Evolutionary conservation across 2,888 invertebrate species (phyloP).

Genomic region (Unio pictorum): DNA sequence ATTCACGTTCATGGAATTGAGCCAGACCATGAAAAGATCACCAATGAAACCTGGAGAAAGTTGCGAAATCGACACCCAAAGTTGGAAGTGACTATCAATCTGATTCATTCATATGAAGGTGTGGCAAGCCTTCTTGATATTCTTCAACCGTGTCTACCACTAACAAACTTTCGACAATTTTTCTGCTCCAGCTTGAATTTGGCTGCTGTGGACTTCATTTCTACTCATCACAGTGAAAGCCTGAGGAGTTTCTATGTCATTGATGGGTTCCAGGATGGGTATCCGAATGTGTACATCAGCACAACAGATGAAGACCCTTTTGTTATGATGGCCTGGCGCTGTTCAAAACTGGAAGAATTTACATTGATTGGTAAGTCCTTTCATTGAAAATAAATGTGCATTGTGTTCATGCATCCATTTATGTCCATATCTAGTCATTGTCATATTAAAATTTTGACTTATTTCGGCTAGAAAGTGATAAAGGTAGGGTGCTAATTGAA

Average conservation of each 20-base stretch:
- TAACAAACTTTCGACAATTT: conserved; percentile 81
- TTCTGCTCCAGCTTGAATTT: conserved; percentile 81
- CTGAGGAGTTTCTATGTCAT: conserved; percentile 78
- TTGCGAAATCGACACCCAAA: conserved; percentile 75
- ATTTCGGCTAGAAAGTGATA: too few relatives aligned
- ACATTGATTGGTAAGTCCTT: conserved; percentile 74
- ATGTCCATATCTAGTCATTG: not conserved
- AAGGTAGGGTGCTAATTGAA: too few relatives aligned
- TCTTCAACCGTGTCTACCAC: conserved; percentile 80
- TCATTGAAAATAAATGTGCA: not conserved
- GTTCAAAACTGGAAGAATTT: conserved; percentile 76
- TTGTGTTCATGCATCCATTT: not conserved
- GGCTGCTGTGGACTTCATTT: conserved; percentile 75
- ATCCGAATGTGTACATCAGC: conserved; percentile 36
- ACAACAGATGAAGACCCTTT: conserved; percentile 74
- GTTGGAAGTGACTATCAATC: conserved; percentile 77
- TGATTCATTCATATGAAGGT: conserved; percentile 82
- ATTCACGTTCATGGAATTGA: conserved; percentile 82
- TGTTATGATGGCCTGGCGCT: conserved; percentile 80
- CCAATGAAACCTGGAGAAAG: conserved; percentile 78
- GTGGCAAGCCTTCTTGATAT: conserved; percentile 79
- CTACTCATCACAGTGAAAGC: conserved; percentile 68
- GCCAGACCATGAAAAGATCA: conserved; percentile 78
- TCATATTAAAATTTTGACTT: too few relatives aligned
- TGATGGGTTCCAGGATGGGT: conserved; percentile 73